Evolutionary conservation across 2,113 vertebrate genomes (phyloP).

Genomic region (Paradoxurus hermaphroditus): DNA sequence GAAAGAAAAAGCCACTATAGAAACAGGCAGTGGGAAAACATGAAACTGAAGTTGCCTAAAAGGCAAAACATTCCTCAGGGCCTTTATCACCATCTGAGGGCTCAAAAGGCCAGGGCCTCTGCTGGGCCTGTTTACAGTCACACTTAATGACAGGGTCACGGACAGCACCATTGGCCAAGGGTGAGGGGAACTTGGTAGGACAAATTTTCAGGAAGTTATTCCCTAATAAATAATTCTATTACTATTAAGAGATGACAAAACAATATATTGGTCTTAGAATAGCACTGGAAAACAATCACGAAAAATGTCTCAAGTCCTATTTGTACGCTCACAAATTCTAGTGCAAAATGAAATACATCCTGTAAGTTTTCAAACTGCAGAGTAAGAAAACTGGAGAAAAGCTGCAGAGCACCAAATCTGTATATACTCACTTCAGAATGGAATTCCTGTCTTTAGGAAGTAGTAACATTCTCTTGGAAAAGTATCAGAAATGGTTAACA

Average conservation of each 20-base stretch:
- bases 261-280: neutral
- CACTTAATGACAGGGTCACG: neutral
- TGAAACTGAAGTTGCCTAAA: neutral
- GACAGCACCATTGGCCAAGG: neutral
- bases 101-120: neutral
- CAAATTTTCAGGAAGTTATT: slow-evolving; percentile 8
- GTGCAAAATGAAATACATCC: neutral
- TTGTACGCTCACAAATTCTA: neutral
- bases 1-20: neutral
- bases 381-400: neutral
- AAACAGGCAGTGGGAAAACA: neutral
- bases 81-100: neutral
- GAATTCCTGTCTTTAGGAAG: neutral
- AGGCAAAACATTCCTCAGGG: slow-evolving; percentile 6
- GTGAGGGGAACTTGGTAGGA: neutral
- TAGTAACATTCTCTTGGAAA: neutral
- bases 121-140: neutral
- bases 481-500: neutral
- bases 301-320: neutral
- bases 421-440: neutral
- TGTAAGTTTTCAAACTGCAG: neutral
- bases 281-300: neutral
- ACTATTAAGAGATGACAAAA: neutral
- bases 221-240: neutral
- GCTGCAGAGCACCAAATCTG: neutral